Evolutionary conservation across 2,113 vertebrate genomes (phyloP).

Genomic region (human): GRCh38 chr18:4176001-4176500

Average conservation of each 20-base stretch:
- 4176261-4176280: not conserved
- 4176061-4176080: too few species aligned
- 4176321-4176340: not conserved
- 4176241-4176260: not conserved
- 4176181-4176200: not conserved
- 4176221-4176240: not conserved
- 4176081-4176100: too few species aligned
- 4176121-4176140: too few species aligned
- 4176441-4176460: not conserved
- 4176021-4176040: too few species aligned
- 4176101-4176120: too few species aligned
- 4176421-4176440: not conserved
- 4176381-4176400: not conserved
- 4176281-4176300: not conserved
- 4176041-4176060: too few species aligned
- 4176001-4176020: too few species aligned
- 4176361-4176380: not conserved
- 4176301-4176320: not conserved
- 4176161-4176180: too few species aligned
- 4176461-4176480: not conserved
- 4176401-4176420: not conserved
- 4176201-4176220: not conserved
- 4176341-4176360: not conserved
- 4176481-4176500: not conserved
- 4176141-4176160: too few species aligned